phyloP scores from a whole-genome alignment of 2,888 invertebrate species.

The Leucoptera coffeella region DNA sequence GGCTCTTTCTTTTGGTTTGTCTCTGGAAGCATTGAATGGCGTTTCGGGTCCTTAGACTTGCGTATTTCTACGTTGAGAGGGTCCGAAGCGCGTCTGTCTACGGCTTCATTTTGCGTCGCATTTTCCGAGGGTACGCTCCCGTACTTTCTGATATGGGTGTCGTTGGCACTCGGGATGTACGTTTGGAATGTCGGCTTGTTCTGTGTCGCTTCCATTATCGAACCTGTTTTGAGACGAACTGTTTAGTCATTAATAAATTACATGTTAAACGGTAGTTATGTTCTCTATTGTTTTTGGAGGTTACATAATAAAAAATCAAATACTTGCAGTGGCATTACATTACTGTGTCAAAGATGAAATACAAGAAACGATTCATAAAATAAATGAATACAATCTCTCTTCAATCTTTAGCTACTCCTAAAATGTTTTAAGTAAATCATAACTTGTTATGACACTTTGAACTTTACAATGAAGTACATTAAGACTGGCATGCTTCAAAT shows the following conservation, averaged over 20 bases:
- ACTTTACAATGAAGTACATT: neutral
- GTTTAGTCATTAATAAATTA: no score
- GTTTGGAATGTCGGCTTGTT: slow-evolving; percentile 51
- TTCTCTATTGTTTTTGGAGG: no score
- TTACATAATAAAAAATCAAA: no score
- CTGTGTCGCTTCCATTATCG: slow-evolving; percentile 67
- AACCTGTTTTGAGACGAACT: slow-evolving; percentile 22
- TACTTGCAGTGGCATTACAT: no score
- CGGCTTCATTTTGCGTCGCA: slow-evolving; percentile 11
- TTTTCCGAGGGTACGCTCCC: slow-evolving; percentile 19
- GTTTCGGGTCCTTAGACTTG: slow-evolving; percentile 31
- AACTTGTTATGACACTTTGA: neutral
- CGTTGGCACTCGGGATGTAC: slow-evolving; percentile 23
- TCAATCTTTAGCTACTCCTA: no score
- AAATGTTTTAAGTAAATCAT: no score
- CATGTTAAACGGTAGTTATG: no score
- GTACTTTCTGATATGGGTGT: slow-evolving; percentile 20
- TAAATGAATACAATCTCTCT: no score
- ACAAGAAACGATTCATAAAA: no score
- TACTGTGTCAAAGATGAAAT: no score
- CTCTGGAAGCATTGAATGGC: slow-evolving; percentile 42
- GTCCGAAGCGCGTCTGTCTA: slow-evolving; percentile 33
- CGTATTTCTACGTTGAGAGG: slow-evolving; percentile 34
- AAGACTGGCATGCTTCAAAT: no score
- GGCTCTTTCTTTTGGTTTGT: slow-evolving; percentile 26